These are phyloP conservation scores for Ceratosolen fusciceps DNA, from an alignment of 1,140 invertebrate species.

Conservation along the genomic window DNA sequence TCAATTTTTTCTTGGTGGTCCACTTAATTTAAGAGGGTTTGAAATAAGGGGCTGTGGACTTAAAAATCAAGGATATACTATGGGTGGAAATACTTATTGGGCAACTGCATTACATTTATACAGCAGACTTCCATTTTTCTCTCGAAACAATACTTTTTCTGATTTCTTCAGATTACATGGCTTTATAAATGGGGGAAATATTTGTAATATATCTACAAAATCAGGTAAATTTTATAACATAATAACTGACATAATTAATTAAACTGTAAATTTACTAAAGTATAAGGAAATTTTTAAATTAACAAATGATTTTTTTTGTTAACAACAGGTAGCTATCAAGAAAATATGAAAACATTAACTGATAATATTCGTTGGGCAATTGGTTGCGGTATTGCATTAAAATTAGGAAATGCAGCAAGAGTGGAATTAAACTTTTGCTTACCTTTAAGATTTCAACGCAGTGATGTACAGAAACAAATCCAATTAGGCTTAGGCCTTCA, in stretches of 20 bases:
- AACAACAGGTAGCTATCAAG: conserved; percentile 63
- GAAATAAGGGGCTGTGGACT: conserved; percentile 86
- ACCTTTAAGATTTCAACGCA: conserved; percentile 60
- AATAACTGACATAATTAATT: background rate
- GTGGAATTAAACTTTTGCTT: conserved; percentile 82
- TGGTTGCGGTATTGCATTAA: conserved; percentile 84
- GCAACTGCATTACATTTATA: conserved; percentile 84
- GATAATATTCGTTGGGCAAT: conserved; percentile 75
- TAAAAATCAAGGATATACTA: conserved; percentile 78
- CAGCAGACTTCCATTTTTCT: conserved; percentile 87
- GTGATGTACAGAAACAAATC: conserved; percentile 64
- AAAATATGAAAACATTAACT: conserved; percentile 66
- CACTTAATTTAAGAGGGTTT: conserved; percentile 87
- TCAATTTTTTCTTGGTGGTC: conserved; percentile 90
- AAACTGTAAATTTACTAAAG: background rate
- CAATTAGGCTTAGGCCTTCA: conserved; percentile 69
- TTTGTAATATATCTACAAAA: conserved; percentile 72
- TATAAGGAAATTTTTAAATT: background rate
- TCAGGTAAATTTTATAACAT: conserved; percentile 50
- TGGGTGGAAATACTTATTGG: conserved; percentile 85
- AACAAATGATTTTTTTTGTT: conserved; percentile 50
- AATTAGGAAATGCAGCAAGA: conserved; percentile 82
- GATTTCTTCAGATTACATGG: conserved; percentile 86
- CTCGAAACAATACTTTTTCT: conserved; percentile 81
- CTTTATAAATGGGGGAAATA: conserved; percentile 88